Conservation (phyloP, 2,113 vertebrate genomes). For the Toxostoma redivivum region DNA sequence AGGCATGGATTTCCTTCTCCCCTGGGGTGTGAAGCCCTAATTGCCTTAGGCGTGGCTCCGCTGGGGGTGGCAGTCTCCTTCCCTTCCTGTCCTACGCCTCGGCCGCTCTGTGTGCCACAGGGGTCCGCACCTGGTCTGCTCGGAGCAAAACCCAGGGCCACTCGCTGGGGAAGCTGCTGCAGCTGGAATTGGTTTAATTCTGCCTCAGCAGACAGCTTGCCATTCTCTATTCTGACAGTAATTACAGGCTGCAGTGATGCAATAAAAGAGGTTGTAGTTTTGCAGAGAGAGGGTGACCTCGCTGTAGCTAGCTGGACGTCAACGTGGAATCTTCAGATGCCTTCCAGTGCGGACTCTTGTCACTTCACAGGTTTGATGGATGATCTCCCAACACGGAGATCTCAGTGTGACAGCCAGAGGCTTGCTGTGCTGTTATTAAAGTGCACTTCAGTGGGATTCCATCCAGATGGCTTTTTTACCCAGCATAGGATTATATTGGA, state of each 20-base stretch:
- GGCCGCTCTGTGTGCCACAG: neutral
- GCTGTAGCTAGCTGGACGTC: neutral
- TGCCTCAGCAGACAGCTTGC: neutral
- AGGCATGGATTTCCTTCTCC: neutral
- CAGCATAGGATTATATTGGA: slow-evolving; percentile 39
- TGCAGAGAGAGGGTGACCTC: neutral
- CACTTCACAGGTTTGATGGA: neutral
- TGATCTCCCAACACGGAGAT: neutral
- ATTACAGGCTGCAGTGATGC: neutral
- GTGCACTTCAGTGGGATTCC: neutral
- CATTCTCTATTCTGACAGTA: neutral
- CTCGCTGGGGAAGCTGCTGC: neutral
- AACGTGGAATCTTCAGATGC: fast-evolving
- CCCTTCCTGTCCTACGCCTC: neutral
- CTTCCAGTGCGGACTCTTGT: neutral
- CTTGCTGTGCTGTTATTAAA: neutral
- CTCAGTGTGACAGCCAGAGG: neutral
- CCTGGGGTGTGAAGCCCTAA: neutral
- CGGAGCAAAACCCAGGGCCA: neutral
- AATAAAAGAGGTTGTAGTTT: neutral
- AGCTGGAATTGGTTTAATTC: neutral
- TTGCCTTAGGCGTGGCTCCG: neutral
- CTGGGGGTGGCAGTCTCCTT: neutral
- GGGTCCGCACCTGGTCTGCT: neutral
- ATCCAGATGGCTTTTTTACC: slow-evolving; percentile 23